Conservation (phyloP, 2,888 invertebrate genomes). For the Acronicta alni region DNA sequence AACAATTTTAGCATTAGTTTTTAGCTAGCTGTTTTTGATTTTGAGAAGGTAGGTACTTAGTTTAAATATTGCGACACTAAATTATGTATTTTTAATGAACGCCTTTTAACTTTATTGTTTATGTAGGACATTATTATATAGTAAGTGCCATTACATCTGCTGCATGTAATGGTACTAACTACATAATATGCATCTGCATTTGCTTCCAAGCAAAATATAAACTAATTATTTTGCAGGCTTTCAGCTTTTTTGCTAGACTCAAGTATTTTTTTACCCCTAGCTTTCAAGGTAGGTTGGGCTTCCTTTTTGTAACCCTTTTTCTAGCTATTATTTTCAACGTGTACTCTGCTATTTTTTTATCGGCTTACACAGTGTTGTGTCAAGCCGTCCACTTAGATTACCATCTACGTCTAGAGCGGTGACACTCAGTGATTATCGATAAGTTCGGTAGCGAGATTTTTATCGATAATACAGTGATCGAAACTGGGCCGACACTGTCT, state of each 20-base stretch:
- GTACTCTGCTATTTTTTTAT: conserved; percentile 53
- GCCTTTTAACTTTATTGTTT: not conserved
- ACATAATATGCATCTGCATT: no score
- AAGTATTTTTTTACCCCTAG: conserved; percentile 27
- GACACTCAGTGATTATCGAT: conserved; percentile 74
- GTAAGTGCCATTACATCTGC: conserved; percentile 27
- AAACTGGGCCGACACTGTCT: conserved; percentile 53
- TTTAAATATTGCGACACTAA: not conserved
- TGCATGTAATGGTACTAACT: no score
- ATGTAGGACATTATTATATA: not conserved
- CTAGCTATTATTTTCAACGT: conserved; percentile 56
- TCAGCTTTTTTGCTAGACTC: conserved; percentile 17
- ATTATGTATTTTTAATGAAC: not conserved
- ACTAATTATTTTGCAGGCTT: conserved; percentile 36
- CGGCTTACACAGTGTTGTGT: conserved; percentile 64
- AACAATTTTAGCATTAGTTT: no score
- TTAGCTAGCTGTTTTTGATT: no score
- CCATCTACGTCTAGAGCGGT: conserved; percentile 76
- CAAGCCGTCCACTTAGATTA: conserved; percentile 63
- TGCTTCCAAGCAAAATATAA: conserved; percentile 29
- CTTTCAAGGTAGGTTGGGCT: conserved; percentile 19
- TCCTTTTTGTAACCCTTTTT: conserved; percentile 47
- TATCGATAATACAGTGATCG: conserved; percentile 64
- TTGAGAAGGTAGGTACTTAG: no score
- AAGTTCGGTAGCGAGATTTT: conserved; percentile 66